Conservation (phyloP, 2,888 invertebrate species). For the Tortrix viridana region DNA sequence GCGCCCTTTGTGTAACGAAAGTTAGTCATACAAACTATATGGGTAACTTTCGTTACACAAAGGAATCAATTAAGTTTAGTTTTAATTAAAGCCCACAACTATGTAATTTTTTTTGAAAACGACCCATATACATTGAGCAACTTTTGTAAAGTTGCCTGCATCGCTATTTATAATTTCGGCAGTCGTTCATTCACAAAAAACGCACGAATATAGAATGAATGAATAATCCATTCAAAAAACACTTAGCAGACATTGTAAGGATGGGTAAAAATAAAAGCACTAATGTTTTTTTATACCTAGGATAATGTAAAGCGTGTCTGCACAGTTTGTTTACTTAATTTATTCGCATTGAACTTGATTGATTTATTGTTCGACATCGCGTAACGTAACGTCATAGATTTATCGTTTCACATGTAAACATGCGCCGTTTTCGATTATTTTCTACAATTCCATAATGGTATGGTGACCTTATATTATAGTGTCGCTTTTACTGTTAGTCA, state of each 20-base stretch:
- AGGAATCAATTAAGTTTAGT: too few species aligned
- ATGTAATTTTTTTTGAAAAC: too few species aligned
- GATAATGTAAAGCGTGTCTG: slow-evolving; percentile 11
- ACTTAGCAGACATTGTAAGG: neutral
- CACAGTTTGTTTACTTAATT: slow-evolving; percentile 21
- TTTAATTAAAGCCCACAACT: too few species aligned
- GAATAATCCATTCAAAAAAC: slow-evolving; percentile 2
- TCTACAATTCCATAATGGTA: too few species aligned
- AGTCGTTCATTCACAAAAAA: neutral
- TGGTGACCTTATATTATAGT: too few species aligned
- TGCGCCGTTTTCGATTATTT: neutral
- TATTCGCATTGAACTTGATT: slow-evolving; percentile 28
- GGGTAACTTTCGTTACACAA: too few species aligned
- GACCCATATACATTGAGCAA: too few species aligned
- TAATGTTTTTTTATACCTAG: slow-evolving; percentile 20
- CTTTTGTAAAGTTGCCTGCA: too few species aligned
- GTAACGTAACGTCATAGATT: slow-evolving; percentile 12
- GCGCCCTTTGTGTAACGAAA: too few species aligned
- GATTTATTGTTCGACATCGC: slow-evolving; percentile 26
- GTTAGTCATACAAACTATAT: too few species aligned
- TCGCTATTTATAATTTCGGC: too few species aligned
- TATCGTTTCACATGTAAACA: slow-evolving; percentile 23
- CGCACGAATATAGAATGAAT: neutral
- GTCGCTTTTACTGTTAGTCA: too few species aligned
- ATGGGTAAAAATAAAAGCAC: slow-evolving; percentile 14